These are phyloP conservation scores for Conistra vaccinii DNA, from an alignment of 2,888 invertebrate genomes.

Conservation along the genomic window DNA sequence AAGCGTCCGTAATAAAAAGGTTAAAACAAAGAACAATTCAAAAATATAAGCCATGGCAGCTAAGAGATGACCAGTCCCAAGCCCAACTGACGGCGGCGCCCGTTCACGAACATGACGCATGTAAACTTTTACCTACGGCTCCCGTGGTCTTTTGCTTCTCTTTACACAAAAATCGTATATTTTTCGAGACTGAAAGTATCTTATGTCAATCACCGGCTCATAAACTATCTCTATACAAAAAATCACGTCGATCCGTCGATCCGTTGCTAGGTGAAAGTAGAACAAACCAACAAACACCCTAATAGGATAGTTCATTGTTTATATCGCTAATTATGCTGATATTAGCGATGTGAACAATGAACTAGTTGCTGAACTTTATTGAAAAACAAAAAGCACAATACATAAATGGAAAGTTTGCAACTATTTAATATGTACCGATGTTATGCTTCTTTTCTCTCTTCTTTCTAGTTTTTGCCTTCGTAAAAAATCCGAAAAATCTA, in stretches of 20 bases:
- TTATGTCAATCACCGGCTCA: not conserved
- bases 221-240: not conserved
- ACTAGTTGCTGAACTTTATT: too few relatives aligned
- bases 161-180: not conserved
- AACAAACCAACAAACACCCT: not conserved
- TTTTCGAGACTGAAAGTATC: too few relatives aligned
- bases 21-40: too few relatives aligned
- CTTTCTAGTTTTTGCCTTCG: slow-evolving; percentile 8
- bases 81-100: too few relatives aligned
- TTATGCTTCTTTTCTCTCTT: too few relatives aligned
- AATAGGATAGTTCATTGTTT: too few relatives aligned
- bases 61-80: too few relatives aligned
- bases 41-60: too few relatives aligned
- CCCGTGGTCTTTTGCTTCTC: not conserved
- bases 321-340: not conserved
- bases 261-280: not conserved
- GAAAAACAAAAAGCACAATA: not conserved
- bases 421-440: not conserved
- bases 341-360: too few relatives aligned
- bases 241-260: not conserved
- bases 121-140: slow-evolving; percentile 20
- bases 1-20: too few relatives aligned
- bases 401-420: too few relatives aligned
- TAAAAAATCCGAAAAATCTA: not conserved
- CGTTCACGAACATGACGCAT: too few relatives aligned